Base-by-base conservation (phyloP, 1,140 invertebrate species). In the Brachionus paranguensis region DNA sequence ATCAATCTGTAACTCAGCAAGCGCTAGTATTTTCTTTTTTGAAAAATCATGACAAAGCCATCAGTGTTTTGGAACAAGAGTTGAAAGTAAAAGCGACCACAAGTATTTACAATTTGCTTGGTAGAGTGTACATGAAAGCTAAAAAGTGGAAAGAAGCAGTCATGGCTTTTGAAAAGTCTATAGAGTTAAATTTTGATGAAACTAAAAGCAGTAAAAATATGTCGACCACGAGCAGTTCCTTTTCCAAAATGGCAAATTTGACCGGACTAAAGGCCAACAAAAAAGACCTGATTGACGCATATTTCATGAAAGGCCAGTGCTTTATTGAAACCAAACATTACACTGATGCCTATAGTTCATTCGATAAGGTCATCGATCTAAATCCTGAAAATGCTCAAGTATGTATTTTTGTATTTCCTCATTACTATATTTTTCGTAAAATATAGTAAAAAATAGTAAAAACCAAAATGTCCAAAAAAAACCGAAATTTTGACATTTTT, bases 61-160 rank as follows among this genome's bases (percentile, higher is more conserved):
- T 89, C 55, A 87, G 87, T 29, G 88, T 88, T 0, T 85, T 90
- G 14, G 64, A 85, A 24, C 43, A 84, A 53, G 88, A 88, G 8
- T 86, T 87, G 0, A 76, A 86, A 55, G 79, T 85, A 3, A 88
- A 88, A 84, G 87, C 88, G 1, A 84, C 85, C 7, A 85, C 86
- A 1, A 85, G 86, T 11, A 85, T 88, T 72, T 89, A 87, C 84
- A 87, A 88, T 86, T 78, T 90, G 68, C 86, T 89, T 8, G 89
- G 88, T 24, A 88, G 88, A 83, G 89, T 88, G 11, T 87, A 88
- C 85, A 90, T 90, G 88, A 89, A 89, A 81, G 89, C 88, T 29
- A 88, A 88, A 85, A 85, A 85, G 41, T 90, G 86, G 85, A 86
- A 86, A 37, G 86, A 89, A 83, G 88, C 88, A 45, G 86, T 88